Conservation (phyloP, 2,113 vertebrate species). For the Indicator maculatus region DNA sequence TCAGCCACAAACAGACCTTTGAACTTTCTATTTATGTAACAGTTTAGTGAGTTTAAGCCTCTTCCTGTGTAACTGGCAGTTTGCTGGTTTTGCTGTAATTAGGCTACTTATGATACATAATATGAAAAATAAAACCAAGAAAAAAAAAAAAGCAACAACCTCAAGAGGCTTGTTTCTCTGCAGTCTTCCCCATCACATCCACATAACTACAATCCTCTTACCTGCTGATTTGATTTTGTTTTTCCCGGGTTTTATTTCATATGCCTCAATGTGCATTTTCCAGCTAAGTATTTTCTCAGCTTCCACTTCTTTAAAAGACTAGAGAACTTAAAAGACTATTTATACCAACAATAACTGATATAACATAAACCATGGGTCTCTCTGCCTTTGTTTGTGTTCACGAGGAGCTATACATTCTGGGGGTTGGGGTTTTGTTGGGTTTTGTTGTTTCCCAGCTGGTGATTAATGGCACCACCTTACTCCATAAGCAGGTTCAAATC, state of each 20-base stretch:
- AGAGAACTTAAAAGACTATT: background rate
- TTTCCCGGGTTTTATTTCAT: background rate
- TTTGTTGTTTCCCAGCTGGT: slow-evolving; percentile 34
- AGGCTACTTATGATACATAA: slow-evolving; percentile 73
- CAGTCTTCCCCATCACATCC: background rate
- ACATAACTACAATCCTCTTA: background rate
- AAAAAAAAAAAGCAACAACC: background rate
- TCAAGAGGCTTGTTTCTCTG: slow-evolving; percentile 10
- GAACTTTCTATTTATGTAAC: slow-evolving; percentile 85
- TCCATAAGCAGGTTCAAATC: slow-evolving; percentile 43
- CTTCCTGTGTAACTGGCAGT: slow-evolving; percentile 79
- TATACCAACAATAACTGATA: background rate
- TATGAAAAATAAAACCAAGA: slow-evolving; percentile 12
- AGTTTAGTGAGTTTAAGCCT: slow-evolving; percentile 80
- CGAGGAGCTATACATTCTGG: background rate
- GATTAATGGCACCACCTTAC: slow-evolving; percentile 60
- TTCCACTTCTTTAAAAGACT: background rate
- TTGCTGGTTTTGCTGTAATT: slow-evolving; percentile 76
- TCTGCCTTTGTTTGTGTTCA: background rate
- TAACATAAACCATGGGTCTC: background rate
- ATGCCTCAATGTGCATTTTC: background rate
- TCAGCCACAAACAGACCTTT: slow-evolving; percentile 78
- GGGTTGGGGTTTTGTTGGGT: background rate
- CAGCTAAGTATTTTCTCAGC: background rate
- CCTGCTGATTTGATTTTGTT: background rate